Conservation (phyloP, 2,113 vertebrate species). For the Hippopotamus amphibius region DNA sequence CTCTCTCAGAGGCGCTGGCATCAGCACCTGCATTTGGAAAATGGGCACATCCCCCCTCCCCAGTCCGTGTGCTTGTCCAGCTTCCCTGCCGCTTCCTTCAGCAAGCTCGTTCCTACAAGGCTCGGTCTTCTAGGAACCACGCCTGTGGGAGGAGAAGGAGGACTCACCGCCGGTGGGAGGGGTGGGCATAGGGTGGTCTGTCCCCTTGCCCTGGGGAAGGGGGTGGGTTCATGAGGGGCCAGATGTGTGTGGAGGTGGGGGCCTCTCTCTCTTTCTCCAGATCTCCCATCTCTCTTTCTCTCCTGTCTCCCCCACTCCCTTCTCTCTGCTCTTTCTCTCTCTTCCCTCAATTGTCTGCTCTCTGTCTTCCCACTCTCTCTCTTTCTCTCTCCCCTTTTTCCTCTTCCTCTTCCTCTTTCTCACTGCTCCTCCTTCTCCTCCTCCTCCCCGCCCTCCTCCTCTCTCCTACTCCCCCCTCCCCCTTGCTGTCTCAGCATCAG, state of each 20-base stretch:
- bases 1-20: neutral
- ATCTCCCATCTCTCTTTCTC: neutral
- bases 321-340: too few relatives aligned
- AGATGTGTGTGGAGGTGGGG: neutral
- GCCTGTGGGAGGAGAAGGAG: neutral
- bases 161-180: fast-evolving
- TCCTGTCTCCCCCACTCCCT: too few relatives aligned
- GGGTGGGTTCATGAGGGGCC: neutral
- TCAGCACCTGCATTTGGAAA: too few relatives aligned
- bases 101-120: neutral
- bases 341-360: neutral
- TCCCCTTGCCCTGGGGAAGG: neutral
- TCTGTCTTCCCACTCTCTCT: neutral
- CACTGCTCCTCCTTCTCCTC: too few relatives aligned
- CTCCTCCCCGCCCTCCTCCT: fast-evolving
- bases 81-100: neutral
- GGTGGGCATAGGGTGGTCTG: neutral
- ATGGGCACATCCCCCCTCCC: fast-evolving
- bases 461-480: too few relatives aligned
- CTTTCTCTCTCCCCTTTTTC: neutral
- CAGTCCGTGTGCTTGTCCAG: fast-evolving
- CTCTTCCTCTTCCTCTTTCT: neutral
- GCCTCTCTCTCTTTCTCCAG: too few relatives aligned
- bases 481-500: neutral
- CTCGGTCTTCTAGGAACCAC: too few relatives aligned